A percentile compares a stretch with the other conserved stretches of the same genome.
Evolutionary conservation across 2,797 vertebrate genomes (phyloP).

Genomic region (Oophaga sylvatica): DNA sequence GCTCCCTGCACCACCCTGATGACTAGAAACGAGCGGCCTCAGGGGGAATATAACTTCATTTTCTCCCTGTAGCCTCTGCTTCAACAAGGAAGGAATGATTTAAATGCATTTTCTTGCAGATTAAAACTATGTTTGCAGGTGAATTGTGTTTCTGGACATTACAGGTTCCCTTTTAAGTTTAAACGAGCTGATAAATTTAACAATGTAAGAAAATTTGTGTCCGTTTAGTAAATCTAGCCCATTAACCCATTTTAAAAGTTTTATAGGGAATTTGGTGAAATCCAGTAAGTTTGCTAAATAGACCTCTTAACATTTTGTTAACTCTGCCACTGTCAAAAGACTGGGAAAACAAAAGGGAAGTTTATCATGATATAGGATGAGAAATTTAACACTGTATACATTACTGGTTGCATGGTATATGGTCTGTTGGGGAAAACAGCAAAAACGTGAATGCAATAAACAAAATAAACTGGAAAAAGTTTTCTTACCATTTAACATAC

Average conservation of each 20-base stretch:
- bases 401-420: background rate
- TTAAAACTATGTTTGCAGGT: too few species aligned
- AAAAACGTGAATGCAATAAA: slow-evolving; percentile 7
- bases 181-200: background rate
- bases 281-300: slow-evolving; percentile 71
- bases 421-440: background rate
- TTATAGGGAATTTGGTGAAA: slow-evolving; percentile 76
- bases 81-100: too few species aligned
- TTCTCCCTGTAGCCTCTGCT: too few species aligned
- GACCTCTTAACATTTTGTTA: slow-evolving; percentile 75
- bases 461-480: slow-evolving; percentile 30
- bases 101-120: too few species aligned
- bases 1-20: background rate
- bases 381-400: background rate
- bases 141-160: background rate
- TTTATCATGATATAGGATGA: background rate
- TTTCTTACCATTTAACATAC: slow-evolving; percentile 15
- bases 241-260: slow-evolving; percentile 69
- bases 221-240: slow-evolving; percentile 53
- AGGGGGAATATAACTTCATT: too few species aligned
- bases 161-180: background rate
- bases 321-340: slow-evolving; percentile 75
- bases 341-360: slow-evolving; percentile 68
- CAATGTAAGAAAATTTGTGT: background rate
- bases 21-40: too few species aligned